Conservation (phyloP, 2,113 vertebrate species). For the Copsychus sechellarum region DNA sequence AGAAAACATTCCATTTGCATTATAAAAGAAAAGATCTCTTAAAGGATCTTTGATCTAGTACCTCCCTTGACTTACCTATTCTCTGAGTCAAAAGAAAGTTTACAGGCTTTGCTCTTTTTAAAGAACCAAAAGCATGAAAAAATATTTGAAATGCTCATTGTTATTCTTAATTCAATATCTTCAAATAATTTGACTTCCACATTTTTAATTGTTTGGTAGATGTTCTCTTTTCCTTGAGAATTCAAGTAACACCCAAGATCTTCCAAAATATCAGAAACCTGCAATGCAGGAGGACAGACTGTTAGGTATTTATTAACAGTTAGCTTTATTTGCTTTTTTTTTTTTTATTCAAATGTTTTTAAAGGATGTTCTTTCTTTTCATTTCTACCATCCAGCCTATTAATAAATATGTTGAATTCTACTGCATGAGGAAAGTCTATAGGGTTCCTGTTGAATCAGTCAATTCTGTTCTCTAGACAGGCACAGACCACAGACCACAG, state of each 20-base stretch:
- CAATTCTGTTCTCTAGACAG: not conserved
- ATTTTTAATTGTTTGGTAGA: conserved; percentile 32
- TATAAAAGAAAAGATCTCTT: not conserved
- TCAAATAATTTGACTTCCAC: conserved; percentile 63
- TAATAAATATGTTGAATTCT: not conserved
- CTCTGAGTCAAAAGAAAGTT: not conserved
- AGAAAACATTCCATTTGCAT: not conserved
- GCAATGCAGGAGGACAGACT: not conserved
- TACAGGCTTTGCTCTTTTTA: conserved; percentile 35
- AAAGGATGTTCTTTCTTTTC: not conserved
- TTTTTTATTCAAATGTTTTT: not conserved
- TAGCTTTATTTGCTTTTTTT: not conserved
- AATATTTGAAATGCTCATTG: conserved; percentile 53
- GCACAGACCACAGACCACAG: not conserved
- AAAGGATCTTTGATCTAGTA: not conserved
- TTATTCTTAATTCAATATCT: conserved; percentile 51
- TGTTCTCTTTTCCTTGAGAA: conserved; percentile 19
- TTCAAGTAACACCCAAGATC: conserved; percentile 52
- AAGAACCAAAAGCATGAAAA: conserved; percentile 61
- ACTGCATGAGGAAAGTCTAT: not conserved
- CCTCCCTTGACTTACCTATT: conserved; percentile 37
- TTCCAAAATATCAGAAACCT: conserved; percentile 27
- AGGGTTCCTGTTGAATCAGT: not conserved
- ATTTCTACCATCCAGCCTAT: not conserved
- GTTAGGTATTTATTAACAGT: not conserved